phyloP scores from a whole-genome alignment of 2,888 invertebrate species.

The Thera britannica region DNA sequence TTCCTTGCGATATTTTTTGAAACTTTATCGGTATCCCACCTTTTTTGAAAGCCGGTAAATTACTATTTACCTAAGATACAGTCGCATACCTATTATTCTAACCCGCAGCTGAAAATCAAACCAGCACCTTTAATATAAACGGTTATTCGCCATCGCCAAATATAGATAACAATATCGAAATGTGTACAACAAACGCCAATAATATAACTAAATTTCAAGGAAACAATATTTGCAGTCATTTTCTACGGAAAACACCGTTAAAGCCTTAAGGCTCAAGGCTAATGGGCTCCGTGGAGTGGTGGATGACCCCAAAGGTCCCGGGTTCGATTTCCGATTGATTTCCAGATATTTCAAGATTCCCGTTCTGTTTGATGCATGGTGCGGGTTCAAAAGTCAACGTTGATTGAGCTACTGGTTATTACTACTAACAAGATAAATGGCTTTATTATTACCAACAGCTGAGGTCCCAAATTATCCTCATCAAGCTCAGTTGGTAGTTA shows the following conservation, averaged over 20 bases:
- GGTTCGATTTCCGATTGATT: slow-evolving; percentile 30
- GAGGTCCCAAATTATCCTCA: neutral
- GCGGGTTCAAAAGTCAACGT: neutral
- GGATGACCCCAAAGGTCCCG: slow-evolving; percentile 23
- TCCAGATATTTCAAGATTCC: slow-evolving; percentile 16
- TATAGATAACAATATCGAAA: too few relatives aligned
- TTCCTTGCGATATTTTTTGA: too few relatives aligned
- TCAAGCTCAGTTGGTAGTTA: neutral
- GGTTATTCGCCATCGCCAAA: too few relatives aligned
- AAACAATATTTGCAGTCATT: slow-evolving; percentile 1
- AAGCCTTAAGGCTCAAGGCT: slow-evolving; percentile 15
- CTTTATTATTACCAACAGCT: too few relatives aligned
- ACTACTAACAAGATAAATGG: neutral
- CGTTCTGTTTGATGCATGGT: slow-evolving; percentile 17
- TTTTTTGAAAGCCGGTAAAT: too few relatives aligned
- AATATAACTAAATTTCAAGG: neutral
- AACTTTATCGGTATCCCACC: too few relatives aligned
- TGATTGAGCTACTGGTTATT: neutral
- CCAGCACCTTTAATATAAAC: neutral
- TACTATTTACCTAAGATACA: too few relatives aligned
- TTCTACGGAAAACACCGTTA: slow-evolving; percentile 11
- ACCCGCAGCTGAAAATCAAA: neutral
- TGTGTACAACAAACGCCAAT: neutral
- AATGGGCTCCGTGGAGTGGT: slow-evolving; percentile 21
- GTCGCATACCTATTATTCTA: too few relatives aligned